Base-by-base conservation (phyloP, 1,140 invertebrate genomes). In the Hyles vespertilio region DNA sequence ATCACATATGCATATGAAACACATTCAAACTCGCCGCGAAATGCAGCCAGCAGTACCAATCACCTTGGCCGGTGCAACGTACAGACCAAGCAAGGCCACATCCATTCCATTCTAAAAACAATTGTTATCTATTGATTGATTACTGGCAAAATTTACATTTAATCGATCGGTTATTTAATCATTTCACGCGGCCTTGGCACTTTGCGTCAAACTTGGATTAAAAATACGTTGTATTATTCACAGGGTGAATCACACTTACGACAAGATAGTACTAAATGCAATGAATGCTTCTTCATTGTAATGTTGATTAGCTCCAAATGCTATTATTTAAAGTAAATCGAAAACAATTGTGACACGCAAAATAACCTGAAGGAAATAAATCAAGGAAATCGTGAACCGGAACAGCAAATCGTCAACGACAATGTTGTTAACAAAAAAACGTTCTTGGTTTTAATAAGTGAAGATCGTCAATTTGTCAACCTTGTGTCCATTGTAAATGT, bases 371-470 rank as follows among this genome's bases (percentile, higher is more conserved):
- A 48, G 12, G n/a, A 48, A 48, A 40, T 40, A 40, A 5, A 48
- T 51, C 59, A 61, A 61, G 59, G 59, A 48, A 51, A 61, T 56
- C 53, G 50, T 56, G 50, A 56, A 56, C 34, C 59, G 55, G 55
- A 53, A 56, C 59, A 46, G 36, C 32, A 50, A 40, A 36, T 56
- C 51, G 52, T 33, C 50, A 53, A 40, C 51, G 40, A 61, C 55
- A 61, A 61, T 46, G 44, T 51, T 50, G 45, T 48, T 56, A 55
- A 61, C 33, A 50, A 54, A 51, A 54, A 55, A 54, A 60, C 50
- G 53, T 50, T 50, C 55, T 22, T 46, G 36, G n/a, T 56, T 45
- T 40, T 40, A 40, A 40, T 40, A 40, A 40, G 33, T 51, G 53
- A 56, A 56, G 47, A 56, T 56, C 47, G 53, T 33, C 59, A 55